phyloP scores from a whole-genome alignment of 2,113 vertebrate genomes.

The Atlantisia rogersi region DNA sequence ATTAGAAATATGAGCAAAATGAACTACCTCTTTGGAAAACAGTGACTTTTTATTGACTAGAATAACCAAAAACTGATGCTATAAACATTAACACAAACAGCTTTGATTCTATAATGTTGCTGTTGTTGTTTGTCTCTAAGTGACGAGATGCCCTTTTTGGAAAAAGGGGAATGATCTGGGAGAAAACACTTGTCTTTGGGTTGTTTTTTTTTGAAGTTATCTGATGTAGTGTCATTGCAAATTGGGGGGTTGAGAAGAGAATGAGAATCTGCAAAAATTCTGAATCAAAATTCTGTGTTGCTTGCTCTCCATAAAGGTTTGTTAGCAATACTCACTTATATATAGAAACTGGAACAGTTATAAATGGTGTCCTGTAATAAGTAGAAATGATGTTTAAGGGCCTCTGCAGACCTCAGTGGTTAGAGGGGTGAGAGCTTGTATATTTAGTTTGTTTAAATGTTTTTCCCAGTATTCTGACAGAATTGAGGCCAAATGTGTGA shows the following conservation, averaged over 20 bases:
- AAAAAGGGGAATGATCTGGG: not conserved
- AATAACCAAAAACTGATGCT: not conserved
- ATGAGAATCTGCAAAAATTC: not conserved
- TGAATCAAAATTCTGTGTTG: not conserved
- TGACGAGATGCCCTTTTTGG: not conserved
- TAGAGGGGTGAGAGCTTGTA: not conserved
- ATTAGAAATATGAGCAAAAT: constrained; percentile 6
- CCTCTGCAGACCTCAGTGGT: not conserved
- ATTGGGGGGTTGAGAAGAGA: not conserved
- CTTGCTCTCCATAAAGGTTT: not conserved
- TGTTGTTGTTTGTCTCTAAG: not conserved
- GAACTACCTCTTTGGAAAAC: not conserved
- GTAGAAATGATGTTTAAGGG: not conserved
- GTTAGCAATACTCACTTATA: not conserved
- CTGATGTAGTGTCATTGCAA: not conserved
- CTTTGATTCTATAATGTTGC: not conserved
- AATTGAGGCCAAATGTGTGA: not conserved
- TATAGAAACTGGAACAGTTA: not conserved
- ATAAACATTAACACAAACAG: not conserved
- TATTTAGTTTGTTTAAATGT: not conserved
- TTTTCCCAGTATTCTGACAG: not conserved
- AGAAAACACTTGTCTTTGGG: not conserved
- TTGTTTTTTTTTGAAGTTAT: not conserved
- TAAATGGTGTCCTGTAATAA: not conserved
- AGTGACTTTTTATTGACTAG: not conserved